A percentile compares a stretch with the other conserved stretches of the same genome.
Conservation (phyloP, 2,888 invertebrate species). For the Deilephila porcellus region DNA sequence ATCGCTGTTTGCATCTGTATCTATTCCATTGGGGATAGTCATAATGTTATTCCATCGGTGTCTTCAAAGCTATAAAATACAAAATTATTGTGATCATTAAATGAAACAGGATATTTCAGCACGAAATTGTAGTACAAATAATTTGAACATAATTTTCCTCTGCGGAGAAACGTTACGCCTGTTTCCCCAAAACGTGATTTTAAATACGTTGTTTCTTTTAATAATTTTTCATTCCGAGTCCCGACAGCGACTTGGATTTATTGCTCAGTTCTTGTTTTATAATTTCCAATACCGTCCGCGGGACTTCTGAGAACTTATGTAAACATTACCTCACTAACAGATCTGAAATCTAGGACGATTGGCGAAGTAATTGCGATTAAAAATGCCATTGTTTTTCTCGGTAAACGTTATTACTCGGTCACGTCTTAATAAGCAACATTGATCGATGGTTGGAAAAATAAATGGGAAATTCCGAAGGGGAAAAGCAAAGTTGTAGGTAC, state of each 20-base stretch:
- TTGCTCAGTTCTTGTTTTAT: conserved; percentile 16
- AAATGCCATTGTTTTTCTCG: conserved; percentile 16
- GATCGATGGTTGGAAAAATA: neutral
- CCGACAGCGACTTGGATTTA: conserved; percentile 21
- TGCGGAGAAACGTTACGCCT: neutral
- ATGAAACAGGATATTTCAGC: neutral
- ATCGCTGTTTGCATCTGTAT: too few species aligned
- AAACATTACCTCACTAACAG: conserved; percentile 2
- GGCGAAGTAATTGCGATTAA: conserved; percentile 14
- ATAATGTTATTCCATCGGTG: too few species aligned
- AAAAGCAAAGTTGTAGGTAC: neutral
- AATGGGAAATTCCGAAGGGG: neutral
- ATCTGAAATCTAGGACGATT: conserved; percentile 23
- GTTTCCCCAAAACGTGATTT: conserved; percentile 19
- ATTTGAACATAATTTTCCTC: conserved; percentile 14
- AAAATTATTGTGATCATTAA: neutral
- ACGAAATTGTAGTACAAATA: neutral
- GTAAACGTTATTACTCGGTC: conserved; percentile 8
- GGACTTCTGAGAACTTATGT: conserved; percentile 10
- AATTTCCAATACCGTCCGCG: conserved; percentile 1
- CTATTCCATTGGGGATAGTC: too few species aligned
- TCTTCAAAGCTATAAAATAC: too few species aligned
- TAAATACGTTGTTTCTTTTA: conserved; percentile 22
- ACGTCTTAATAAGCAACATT: conserved; percentile 5
- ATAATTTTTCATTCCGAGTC: conserved; percentile 23